phyloP scores from a whole-genome alignment of 2,797 vertebrate genomes.

The Zenarchopterus dispar region DNA sequence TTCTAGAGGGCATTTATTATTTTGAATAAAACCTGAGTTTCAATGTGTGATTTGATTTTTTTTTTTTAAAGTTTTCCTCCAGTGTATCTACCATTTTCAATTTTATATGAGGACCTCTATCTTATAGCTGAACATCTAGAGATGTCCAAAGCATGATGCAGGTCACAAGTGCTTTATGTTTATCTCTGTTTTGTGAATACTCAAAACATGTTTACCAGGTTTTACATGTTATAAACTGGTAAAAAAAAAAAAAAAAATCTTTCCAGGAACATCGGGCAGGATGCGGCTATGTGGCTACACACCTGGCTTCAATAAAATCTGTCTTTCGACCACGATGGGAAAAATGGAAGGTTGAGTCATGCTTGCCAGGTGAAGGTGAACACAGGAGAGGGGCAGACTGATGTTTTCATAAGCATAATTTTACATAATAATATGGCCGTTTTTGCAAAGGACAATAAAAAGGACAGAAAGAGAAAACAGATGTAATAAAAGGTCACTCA shows the following conservation, averaged over 20 bases:
- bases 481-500: conserved; percentile 86
- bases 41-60: too few species aligned
- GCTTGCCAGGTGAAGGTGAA: conserved; percentile 85
- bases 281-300: conserved; percentile 64
- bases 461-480: conserved; percentile 85
- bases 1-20: not conserved
- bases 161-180: conserved; percentile 34
- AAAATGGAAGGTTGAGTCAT: conserved; percentile 81
- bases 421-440: conserved; percentile 84
- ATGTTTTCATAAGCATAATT: conserved; percentile 89
- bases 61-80: conserved; percentile 15
- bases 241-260: conserved; percentile 33
- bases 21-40: conserved; percentile 10
- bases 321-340: conserved; percentile 67
- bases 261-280: conserved; percentile 62
- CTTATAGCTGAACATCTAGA: conserved; percentile 23
- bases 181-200: conserved; percentile 39
- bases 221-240: conserved; percentile 70
- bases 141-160: conserved; percentile 9
- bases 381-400: conserved; percentile 73
- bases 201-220: too few species aligned
- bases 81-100: conserved; percentile 1
- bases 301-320: conserved; percentile 85
- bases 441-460: conserved; percentile 71
- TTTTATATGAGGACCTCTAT: conserved; percentile 14